Conservation (phyloP, 1,140 invertebrate species). For the Nilaparvata lugens region DNA sequence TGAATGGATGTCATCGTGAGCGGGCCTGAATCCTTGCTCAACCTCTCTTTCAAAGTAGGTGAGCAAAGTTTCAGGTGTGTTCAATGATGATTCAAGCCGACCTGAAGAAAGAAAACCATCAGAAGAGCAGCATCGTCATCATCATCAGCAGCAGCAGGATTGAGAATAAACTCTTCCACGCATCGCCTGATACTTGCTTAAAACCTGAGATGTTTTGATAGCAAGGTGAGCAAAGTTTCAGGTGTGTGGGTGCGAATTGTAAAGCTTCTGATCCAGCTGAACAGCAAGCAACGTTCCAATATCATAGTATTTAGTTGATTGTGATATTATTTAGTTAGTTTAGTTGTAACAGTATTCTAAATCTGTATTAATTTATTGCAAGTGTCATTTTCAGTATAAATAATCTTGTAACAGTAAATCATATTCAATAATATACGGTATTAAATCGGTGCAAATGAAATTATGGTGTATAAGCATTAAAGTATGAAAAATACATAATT, state of each 20-base stretch:
- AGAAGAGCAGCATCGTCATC: background rate
- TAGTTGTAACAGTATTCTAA: too few species aligned
- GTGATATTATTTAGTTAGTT: too few species aligned
- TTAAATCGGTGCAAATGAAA: too few species aligned
- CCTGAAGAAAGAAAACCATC: background rate
- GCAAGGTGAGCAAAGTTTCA: constrained; percentile 30
- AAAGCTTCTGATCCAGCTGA: background rate
- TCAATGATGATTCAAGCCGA: constrained; percentile 4
- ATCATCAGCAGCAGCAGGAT: too few species aligned
- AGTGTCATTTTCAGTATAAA: too few species aligned
- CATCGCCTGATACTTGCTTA: constrained; percentile 29
- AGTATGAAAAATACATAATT: too few species aligned
- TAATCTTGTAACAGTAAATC: too few species aligned
- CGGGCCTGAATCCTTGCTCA: constrained; percentile 28
- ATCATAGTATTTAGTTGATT: too few species aligned
- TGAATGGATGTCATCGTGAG: background rate
- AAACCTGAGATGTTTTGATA: constrained; percentile 22
- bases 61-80: constrained; percentile 31
- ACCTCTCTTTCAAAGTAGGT: constrained; percentile 23
- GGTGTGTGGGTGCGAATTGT: constrained; percentile 28
- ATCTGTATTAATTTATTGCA: too few species aligned
- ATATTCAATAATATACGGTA: too few species aligned
- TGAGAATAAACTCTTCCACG: constrained; percentile 24
- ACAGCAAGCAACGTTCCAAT: background rate
- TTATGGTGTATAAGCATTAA: too few species aligned